A percentile compares a stretch with the other conserved stretches of the same genome.
phyloP scores from a whole-genome alignment of 2,797 vertebrate genomes.

The Nasua narica region DNA sequence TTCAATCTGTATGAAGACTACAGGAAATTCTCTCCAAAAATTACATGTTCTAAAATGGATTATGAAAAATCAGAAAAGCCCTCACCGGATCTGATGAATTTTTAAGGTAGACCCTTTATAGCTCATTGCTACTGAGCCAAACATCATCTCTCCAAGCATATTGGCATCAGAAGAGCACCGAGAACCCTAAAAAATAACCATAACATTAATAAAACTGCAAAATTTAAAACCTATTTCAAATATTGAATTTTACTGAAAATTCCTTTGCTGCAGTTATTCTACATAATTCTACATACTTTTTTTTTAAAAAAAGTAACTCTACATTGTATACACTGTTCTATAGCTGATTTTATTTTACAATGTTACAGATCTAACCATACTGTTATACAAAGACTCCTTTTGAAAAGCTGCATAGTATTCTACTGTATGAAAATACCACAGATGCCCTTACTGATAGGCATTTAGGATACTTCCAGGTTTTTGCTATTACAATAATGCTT shows the following conservation, averaged over 20 bases:
- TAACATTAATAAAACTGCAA: not conserved
- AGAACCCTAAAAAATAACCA: constrained; percentile 85
- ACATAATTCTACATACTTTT: not conserved
- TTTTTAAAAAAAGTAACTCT: not conserved
- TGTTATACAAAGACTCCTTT: not conserved
- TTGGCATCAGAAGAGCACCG: constrained; percentile 95
- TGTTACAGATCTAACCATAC: not conserved
- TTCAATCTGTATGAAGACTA: not conserved
- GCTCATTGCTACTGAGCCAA: constrained; percentile 99
- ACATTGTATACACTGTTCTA: not conserved
- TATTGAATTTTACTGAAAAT: constrained; percentile 14
- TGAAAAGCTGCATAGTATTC: not conserved
- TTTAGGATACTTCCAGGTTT: not conserved
- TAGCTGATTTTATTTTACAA: not conserved
- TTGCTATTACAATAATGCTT: not conserved
- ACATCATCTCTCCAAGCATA: constrained; percentile 99
- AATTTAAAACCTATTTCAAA: constrained; percentile 41
- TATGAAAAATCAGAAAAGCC: not conserved
- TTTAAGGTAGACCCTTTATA: constrained; percentile 98
- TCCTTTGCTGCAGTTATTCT: not conserved
- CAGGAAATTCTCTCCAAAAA: not conserved
- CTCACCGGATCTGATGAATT: constrained; percentile 98
- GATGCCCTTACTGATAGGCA: not conserved
- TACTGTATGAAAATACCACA: not conserved
- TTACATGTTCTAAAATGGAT: not conserved